phyloP scores from a whole-genome alignment of 2,113 vertebrate genomes.

The Gambusia holbrooki region DNA sequence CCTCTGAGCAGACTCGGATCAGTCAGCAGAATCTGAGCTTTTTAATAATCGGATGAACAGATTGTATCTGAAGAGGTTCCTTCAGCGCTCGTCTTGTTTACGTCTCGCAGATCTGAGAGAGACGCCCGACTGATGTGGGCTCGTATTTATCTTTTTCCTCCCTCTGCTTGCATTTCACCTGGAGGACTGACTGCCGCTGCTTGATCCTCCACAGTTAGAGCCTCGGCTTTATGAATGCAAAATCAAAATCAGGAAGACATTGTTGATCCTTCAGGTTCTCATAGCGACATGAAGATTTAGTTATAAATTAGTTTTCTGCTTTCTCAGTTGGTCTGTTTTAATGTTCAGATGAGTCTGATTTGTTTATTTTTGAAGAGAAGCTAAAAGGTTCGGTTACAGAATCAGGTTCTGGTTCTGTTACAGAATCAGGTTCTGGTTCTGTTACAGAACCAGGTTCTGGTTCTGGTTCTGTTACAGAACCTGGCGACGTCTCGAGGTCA shows the following conservation, averaged over 20 bases:
- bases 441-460: too few relatives aligned
- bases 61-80: not conserved
- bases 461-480: too few relatives aligned
- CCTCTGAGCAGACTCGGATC: not conserved
- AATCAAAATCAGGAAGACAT: too few relatives aligned
- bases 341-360: not conserved
- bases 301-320: not conserved
- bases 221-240: too few relatives aligned
- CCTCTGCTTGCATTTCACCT: not conserved
- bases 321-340: not conserved
- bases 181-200: not conserved
- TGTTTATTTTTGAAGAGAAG: not conserved
- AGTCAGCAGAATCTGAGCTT: not conserved
- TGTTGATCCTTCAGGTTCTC: not conserved
- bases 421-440: too few relatives aligned
- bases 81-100: slow-evolving; percentile 14
- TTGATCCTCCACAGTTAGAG: not conserved
- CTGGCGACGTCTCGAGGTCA: too few relatives aligned
- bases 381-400: too few relatives aligned
- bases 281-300: not conserved
- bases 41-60: slow-evolving; percentile 1
- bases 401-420: too few relatives aligned
- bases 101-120: slow-evolving; percentile 18
- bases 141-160: slow-evolving; percentile 6
- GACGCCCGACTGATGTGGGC: slow-evolving; percentile 30